A percentile compares a stretch with the other conserved stretches of the same genome.
Evolutionary conservation across 2,797 vertebrate genomes (phyloP).

Genomic region (Mallotus villosus): DNA sequence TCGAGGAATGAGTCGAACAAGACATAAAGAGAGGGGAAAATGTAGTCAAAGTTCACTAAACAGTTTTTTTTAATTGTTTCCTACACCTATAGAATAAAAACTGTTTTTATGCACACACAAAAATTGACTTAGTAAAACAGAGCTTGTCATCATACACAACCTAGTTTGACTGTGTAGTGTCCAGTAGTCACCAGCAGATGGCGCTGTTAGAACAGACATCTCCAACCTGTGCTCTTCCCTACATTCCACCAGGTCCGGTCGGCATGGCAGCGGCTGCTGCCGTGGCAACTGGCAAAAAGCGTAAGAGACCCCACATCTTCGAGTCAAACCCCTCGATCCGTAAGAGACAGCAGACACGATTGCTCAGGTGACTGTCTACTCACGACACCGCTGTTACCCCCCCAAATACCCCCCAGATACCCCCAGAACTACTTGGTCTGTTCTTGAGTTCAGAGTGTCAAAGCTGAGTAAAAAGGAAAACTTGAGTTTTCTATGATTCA

Average conservation of each 20-base stretch:
- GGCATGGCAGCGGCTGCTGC: slow-evolving; percentile 98
- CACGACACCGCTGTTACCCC: neutral
- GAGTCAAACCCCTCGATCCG: slow-evolving; percentile 98
- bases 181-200: slow-evolving; percentile 49
- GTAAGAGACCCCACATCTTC: slow-evolving; percentile 96
- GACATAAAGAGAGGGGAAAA: too few relatives aligned
- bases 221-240: neutral
- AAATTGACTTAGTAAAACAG: too few relatives aligned
- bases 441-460: neutral
- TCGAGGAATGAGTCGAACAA: too few relatives aligned
- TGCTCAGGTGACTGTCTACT: slow-evolving; percentile 83
- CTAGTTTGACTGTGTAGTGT: slow-evolving; percentile 27
- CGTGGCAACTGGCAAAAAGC: slow-evolving; percentile 95
- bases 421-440: neutral
- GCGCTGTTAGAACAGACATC: slow-evolving; percentile 20
- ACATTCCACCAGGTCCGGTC: slow-evolving; percentile 83
- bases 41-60: too few relatives aligned
- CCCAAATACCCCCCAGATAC: neutral
- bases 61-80: too few relatives aligned
- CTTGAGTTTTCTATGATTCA: neutral
- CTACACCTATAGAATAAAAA: too few relatives aligned
- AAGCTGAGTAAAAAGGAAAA: neutral
- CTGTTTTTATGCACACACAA: too few relatives aligned
- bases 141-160: too few relatives aligned
- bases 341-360: slow-evolving; percentile 95